These are phyloP conservation scores for Labeo catla DNA, from an alignment of 2,113 vertebrate species.

Conservation along the genomic window DNA sequence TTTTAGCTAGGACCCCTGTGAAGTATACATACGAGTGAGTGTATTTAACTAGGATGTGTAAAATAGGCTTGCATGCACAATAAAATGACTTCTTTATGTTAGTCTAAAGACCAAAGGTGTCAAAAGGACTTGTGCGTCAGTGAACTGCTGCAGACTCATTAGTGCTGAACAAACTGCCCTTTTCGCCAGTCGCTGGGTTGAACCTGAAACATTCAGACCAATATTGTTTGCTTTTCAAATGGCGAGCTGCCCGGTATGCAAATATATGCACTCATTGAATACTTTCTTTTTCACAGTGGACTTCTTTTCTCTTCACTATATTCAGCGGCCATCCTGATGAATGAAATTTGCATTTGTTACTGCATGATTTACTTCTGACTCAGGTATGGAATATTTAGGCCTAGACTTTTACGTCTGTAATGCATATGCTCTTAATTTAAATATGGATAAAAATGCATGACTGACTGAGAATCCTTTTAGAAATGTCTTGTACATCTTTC, in stretches of 20 bases:
- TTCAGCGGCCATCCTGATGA: constrained; percentile 14
- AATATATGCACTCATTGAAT: background rate
- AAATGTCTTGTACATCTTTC: too few relatives aligned
- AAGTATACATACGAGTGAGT: background rate
- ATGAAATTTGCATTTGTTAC: constrained; percentile 28
- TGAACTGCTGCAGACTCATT: background rate
- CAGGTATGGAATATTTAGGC: background rate
- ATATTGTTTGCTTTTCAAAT: constrained; percentile 36
- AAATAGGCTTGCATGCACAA: background rate
- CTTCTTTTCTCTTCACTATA: background rate
- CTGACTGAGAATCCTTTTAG: too few relatives aligned
- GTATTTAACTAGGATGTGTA: background rate
- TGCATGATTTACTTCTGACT: constrained; percentile 22
- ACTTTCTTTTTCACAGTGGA: constrained; percentile 1
- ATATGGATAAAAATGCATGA: constrained; percentile 3
- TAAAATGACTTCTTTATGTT: constrained; percentile 19
- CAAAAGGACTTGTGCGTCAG: background rate
- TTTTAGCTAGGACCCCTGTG: background rate
- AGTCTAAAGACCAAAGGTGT: background rate
- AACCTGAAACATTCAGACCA: constrained; percentile 30
- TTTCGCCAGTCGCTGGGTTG: background rate
- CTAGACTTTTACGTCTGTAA: background rate
- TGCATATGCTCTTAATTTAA: background rate
- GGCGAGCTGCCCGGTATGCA: constrained; percentile 29
- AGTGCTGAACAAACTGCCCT: background rate